These are phyloP conservation scores for Plagodis pulveraria DNA, from an alignment of 2,888 invertebrate species.

Conservation along the genomic window DNA sequence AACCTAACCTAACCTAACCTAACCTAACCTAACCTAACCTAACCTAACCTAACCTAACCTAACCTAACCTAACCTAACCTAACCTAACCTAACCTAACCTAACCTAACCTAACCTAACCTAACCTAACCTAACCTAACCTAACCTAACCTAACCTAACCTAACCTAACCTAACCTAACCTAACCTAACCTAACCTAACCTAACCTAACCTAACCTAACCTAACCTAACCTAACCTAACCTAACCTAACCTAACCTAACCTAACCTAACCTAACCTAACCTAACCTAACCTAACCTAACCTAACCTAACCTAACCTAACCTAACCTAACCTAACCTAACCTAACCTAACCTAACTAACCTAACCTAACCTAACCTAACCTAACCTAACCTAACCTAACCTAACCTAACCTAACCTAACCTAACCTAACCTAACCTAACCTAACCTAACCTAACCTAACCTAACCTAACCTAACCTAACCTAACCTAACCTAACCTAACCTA, in stretches of 20 bases:
- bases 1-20: conserved; percentile 20
- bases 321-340: conserved; percentile 40
- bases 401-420: conserved; percentile 34
- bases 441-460: too few relatives aligned
- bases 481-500: too few relatives aligned
- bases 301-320: conserved; percentile 37
- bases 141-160: conserved; percentile 38
- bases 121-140: too few relatives aligned
- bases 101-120: too few relatives aligned
- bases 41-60: conserved; percentile 34
- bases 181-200: conserved; percentile 36
- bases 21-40: conserved; percentile 25
- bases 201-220: conserved; percentile 37
- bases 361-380: conserved; percentile 37
- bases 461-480: too few relatives aligned
- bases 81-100: conserved; percentile 34
- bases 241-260: conserved; percentile 37
- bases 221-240: conserved; percentile 36
- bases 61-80: conserved; percentile 34
- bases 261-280: conserved; percentile 37
- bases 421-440: too few relatives aligned
- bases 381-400: conserved; percentile 26
- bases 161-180: conserved; percentile 35
- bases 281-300: conserved; percentile 38
- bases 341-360: conserved; percentile 37